Conservation (phyloP, 2,888 invertebrate genomes). For the Thera obeliscata region DNA sequence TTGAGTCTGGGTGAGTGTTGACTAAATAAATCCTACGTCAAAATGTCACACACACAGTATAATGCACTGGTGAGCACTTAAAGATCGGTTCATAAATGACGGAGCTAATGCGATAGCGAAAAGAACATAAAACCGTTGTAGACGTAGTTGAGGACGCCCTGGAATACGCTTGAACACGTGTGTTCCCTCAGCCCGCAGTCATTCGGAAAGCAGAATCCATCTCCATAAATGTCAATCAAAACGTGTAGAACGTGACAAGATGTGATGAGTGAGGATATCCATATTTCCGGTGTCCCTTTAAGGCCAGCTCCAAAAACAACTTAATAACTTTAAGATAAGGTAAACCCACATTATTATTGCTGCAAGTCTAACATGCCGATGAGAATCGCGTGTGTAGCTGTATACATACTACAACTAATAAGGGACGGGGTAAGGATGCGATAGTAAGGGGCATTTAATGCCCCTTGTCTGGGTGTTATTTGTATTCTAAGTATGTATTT, state of each 20-base stretch:
- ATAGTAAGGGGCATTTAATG: background rate
- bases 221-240: slow-evolving; percentile 11
- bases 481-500: too few relatives aligned
- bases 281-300: slow-evolving; percentile 20
- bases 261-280: slow-evolving; percentile 14
- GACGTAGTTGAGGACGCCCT: too few relatives aligned
- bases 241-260: slow-evolving; percentile 17
- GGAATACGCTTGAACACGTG: too few relatives aligned
- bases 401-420: background rate
- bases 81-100: too few relatives aligned
- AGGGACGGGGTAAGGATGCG: slow-evolving; percentile 12
- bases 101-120: too few relatives aligned
- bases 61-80: too few relatives aligned
- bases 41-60: too few relatives aligned
- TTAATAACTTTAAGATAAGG: slow-evolving; percentile 21
- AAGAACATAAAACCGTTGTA: too few relatives aligned
- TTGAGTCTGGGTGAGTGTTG: too few relatives aligned
- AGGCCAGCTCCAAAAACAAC: slow-evolving; percentile 14
- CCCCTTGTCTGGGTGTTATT: too few relatives aligned
- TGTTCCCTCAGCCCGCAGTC: too few relatives aligned
- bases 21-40: too few relatives aligned
- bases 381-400: slow-evolving; percentile 21
- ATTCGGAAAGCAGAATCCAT: background rate
- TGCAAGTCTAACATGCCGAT: slow-evolving; percentile 15
- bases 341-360: slow-evolving; percentile 23